These are phyloP conservation scores for Blastobasis lacticolella DNA, from an alignment of 2,888 invertebrate genomes.

Conservation along the genomic window DNA sequence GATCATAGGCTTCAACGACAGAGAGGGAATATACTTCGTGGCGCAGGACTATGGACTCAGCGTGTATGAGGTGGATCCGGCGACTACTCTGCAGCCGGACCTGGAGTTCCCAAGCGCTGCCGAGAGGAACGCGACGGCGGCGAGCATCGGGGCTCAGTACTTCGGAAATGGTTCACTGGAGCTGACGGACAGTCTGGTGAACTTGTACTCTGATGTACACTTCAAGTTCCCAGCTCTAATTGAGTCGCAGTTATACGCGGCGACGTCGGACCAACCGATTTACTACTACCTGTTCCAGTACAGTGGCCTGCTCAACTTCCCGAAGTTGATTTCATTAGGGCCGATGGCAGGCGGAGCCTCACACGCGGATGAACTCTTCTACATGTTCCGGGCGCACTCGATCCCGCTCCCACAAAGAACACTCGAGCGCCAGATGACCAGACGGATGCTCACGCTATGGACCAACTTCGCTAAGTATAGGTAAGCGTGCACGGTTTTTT, in stretches of 20 bases:
- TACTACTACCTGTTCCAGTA: conserved; percentile 60
- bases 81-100: conserved; percentile 38
- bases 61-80: conserved; percentile 33
- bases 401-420: conserved; percentile 49
- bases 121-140: conserved; percentile 40
- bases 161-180: conserved; percentile 46
- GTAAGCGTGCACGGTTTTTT: conserved; percentile 24
- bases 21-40: conserved; percentile 58
- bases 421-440: conserved; percentile 45
- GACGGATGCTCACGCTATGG: conserved; percentile 57
- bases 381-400: conserved; percentile 55
- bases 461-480: conserved; percentile 64
- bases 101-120: conserved; percentile 43
- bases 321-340: conserved; percentile 50
- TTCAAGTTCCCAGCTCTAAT: conserved; percentile 54
- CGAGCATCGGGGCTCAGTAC: conserved; percentile 39
- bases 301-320: conserved; percentile 51
- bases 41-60: conserved; percentile 49
- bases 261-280: conserved; percentile 48
- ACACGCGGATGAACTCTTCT: conserved; percentile 62
- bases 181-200: conserved; percentile 54
- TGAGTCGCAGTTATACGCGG: conserved; percentile 48
- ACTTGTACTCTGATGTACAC: conserved; percentile 56
- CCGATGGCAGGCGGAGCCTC: conserved; percentile 45
- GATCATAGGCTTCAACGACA: conserved; percentile 59